Base-by-base conservation (phyloP, 2,797 vertebrate genomes). In the Poeciliopsis turneri region DNA sequence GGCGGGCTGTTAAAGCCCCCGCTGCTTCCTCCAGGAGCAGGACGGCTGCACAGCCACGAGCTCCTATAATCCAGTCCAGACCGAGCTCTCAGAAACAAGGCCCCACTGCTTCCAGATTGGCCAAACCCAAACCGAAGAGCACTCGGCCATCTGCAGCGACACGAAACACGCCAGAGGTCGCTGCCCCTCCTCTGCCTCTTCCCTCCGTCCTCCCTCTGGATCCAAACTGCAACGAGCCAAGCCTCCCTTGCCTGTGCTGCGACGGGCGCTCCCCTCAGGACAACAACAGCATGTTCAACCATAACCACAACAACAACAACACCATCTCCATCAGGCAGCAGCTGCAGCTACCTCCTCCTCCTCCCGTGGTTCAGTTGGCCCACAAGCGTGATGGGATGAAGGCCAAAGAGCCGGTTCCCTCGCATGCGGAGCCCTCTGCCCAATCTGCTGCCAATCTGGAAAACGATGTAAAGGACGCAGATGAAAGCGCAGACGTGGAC, bases 171-270 rank as follows among this genome's bases (percentile, higher is more conserved):
- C 85, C 69, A 2, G 84, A 46, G n/a, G 74, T 59, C 4, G 55
- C 75, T 0, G 85, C 84, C 46, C 85, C 90, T 15, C 77, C 83
- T 36, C 87, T 90, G 41, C 86, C 85, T 0, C 89, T 88, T 39
- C 92, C 92, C 30, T 81, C 87, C 0, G 82, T 76, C 68, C 92
- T 87, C 36, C 89, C 92, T 23, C 93, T 95, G 57, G 95, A 99
- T 55, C 96, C 97, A 45, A 99, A 99, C 85, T 99, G 97, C 93
- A 99, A 99, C 70, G 97, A 95, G 18, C 97, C 98, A 0, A 97
- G 96, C 2, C 87, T 98, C 82, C 96, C 97, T 2, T 99, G 98
- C 80, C 94, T 93, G 2, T 99, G 98, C 55, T 99, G 98, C 0
- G 96, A 96, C 68, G 95, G 95, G 7, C 97, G 97, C 77, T 80